Percentiles rank a stretch among this genome's conserved stretches.
Conservation (phyloP, 2,888 invertebrate genomes). For the Synanthedon tipuliformis region DNA sequence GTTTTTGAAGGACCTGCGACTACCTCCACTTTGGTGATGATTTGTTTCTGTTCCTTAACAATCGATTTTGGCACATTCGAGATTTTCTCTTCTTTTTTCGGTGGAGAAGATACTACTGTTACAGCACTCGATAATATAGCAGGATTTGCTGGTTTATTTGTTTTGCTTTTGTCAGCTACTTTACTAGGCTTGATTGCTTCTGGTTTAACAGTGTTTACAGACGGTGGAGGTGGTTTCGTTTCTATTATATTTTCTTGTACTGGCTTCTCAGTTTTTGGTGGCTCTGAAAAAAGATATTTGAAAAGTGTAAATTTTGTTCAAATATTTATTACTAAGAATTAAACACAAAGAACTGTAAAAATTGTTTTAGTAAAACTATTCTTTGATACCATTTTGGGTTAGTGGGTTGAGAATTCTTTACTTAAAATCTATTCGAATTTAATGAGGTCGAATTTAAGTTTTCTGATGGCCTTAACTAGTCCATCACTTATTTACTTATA, state of each 20-base stretch:
- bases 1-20: conserved; percentile 65
- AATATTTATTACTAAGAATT: too few species aligned
- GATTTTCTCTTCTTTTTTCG: conserved; percentile 59
- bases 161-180: conserved; percentile 46
- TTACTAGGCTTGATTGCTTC: conserved; percentile 61
- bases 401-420: too few species aligned
- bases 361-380: too few species aligned
- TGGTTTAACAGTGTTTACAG: conserved; percentile 44
- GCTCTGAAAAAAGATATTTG: conserved; percentile 37
- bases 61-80: conserved; percentile 55
- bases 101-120: conserved; percentile 44
- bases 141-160: conserved; percentile 42
- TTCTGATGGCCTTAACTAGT: too few species aligned
- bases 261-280: conserved; percentile 51
- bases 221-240: conserved; percentile 55
- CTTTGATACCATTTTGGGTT: too few species aligned
- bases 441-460: too few species aligned
- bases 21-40: conserved; percentile 68
- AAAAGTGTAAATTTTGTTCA: too few species aligned
- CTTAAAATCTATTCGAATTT: too few species aligned
- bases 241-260: conserved; percentile 61
- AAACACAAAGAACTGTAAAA: too few species aligned
- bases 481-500: too few species aligned
- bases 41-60: conserved; percentile 53
- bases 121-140: conserved; percentile 50